Evolutionary conservation across 2,113 vertebrate genomes (phyloP), one percentile per base, ranked within the genome.

Genomic region (Meleagris gallopavo): DNA sequence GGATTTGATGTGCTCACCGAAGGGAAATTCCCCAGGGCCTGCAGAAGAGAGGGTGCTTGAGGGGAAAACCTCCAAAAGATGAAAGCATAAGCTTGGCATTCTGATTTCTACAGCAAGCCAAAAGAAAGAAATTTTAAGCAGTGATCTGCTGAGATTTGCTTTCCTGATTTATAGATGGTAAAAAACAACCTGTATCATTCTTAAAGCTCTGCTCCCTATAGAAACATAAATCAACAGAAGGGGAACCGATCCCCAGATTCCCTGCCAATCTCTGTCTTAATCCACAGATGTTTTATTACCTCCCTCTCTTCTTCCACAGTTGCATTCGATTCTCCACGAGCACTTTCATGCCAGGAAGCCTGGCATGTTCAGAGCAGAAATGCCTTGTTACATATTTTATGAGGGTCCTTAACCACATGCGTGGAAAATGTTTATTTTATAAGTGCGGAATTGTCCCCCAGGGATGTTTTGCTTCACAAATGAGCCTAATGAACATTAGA

Each of bases 381-480:
- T 64, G 60, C 43, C 67, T 81, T 6, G 6, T 80, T 97, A 10
- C 93, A 83, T 96, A 81, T 93, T 96, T 97, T 90, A 95, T 95
- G 83, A 96, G 69, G 77, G 83, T 89, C 86, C 86, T 97, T 87
- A 93, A 95, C 89, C 89, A 90, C 92, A 95, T 8, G 24, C 6
- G 0, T 92, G 58, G 88, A 93, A 87, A 86, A 96, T 96, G 88
- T 97, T 97, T 97, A 95, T 95, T 97, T 96, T 93, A 93, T 95
- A 90, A 94, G 81, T 25, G 70, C 2, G 2, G 74, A 97, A 92
- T 92, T 73, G 90, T 96, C 95, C 74, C 86, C 92, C 65, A 92
- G 88, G 94, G 94, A 95, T 95, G 81, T 97, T 96, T 96, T 92
- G 76, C 90, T 92, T 72, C 48, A 62, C 83, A 92, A 94, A 95